Evolutionary conservation across 2,888 invertebrate genomes (phyloP).

Genomic region (Flexamia atlantica): DNA sequence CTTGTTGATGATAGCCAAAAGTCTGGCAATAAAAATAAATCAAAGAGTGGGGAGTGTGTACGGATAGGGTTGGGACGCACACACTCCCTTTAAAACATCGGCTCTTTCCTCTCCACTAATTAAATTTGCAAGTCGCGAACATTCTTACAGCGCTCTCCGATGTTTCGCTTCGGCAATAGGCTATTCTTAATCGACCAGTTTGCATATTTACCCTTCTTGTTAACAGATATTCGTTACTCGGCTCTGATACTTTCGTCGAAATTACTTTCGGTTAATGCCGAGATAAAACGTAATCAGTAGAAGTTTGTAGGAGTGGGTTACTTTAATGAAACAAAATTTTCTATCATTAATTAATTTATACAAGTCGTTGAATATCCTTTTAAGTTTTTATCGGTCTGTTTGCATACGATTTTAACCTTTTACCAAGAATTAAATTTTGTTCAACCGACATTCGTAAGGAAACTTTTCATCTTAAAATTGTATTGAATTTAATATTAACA

Average conservation of each 20-base stretch:
- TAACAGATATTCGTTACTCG: constrained; percentile 16
- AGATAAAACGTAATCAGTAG: constrained; percentile 2
- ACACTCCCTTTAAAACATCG: constrained; percentile 64
- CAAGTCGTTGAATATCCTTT: too few species aligned
- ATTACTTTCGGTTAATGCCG: constrained; percentile 8
- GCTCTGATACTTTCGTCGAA: not conserved
- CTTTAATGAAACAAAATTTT: too few species aligned
- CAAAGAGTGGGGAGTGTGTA: constrained; percentile 65
- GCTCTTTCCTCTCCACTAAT: constrained; percentile 65
- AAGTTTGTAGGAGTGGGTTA: too few species aligned
- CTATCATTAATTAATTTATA: too few species aligned
- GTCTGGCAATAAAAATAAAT: constrained; percentile 70
- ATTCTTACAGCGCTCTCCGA: constrained; percentile 59
- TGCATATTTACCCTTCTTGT: constrained; percentile 36
- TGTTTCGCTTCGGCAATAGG: constrained; percentile 26
- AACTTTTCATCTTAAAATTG: too few species aligned
- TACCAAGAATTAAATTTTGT: too few species aligned
- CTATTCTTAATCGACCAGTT: constrained; percentile 57
- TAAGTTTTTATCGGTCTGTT: too few species aligned
- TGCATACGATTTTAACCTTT: too few species aligned
- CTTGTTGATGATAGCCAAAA: constrained; percentile 70
- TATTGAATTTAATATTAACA: too few species aligned
- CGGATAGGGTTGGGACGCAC: constrained; percentile 61
- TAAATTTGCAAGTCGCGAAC: constrained; percentile 67
- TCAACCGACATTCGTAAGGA: too few species aligned